These are phyloP conservation scores for Apis mellifera DNA, from an alignment of 1,140 invertebrate genomes.

Conservation along the genomic window Amel_HAv3.1 CM009935.2:9274001-9274500, in stretches of 20 bases:
- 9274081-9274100: not conserved
- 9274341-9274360: no score
- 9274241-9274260: not conserved
- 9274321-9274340: no score
- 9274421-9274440: not conserved
- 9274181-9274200: not conserved
- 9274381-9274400: constrained; percentile 35
- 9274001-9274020: constrained; percentile 67
- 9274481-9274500: not conserved
- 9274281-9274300: no score
- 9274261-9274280: constrained; percentile 1
- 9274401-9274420: constrained; percentile 5
- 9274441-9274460: not conserved
- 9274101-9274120: constrained; percentile 14
- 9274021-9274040: constrained; percentile 64
- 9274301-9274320: no score
- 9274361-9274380: not conserved
- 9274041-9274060: constrained; percentile 39
- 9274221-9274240: not conserved
- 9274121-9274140: constrained; percentile 1
- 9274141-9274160: not conserved
- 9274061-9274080: constrained; percentile 5
- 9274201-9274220: not conserved
- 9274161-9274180: not conserved
- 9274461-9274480: constrained; percentile 15